phyloP scores from a whole-genome alignment of 2,888 invertebrate genomes.

The Rhaphigaster nebulosa region DNA sequence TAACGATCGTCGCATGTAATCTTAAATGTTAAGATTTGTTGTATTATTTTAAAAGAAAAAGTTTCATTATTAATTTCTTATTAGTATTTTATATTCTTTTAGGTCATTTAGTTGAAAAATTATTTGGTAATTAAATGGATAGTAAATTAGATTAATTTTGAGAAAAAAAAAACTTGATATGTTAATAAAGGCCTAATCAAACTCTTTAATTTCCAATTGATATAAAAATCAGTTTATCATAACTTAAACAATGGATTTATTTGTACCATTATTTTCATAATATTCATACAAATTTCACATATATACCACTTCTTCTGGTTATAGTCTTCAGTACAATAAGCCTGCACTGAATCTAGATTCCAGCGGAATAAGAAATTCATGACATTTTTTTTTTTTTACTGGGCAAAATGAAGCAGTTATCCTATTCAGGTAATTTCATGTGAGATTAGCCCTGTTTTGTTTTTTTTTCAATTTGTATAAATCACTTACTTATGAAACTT shows the following conservation, averaged over 20 bases:
- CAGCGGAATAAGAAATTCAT: background rate
- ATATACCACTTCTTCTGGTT: background rate
- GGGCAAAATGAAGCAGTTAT: background rate
- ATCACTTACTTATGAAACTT: too few relatives aligned
- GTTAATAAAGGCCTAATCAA: background rate
- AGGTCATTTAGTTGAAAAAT: background rate
- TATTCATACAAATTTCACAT: background rate
- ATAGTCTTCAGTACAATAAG: background rate
- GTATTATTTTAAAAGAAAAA: background rate
- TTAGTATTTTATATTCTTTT: background rate
- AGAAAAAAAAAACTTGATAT: background rate
- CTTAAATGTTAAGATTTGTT: background rate
- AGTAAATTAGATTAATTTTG: slow-evolving; percentile 26
- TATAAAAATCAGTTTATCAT: background rate
- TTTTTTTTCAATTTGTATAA: background rate
- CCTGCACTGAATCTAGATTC: background rate
- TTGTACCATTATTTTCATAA: background rate
- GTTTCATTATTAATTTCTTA: background rate
- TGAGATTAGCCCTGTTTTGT: background rate
- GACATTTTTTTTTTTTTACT: background rate
- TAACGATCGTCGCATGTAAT: background rate
- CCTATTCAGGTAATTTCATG: background rate
- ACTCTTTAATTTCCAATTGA: background rate
- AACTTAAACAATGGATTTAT: background rate
- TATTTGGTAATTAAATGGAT: background rate